Evolutionary conservation across 2,797 vertebrate genomes (phyloP), one percentile per base, ranked within the genome.

Genomic region (Periparus ater): DNA sequence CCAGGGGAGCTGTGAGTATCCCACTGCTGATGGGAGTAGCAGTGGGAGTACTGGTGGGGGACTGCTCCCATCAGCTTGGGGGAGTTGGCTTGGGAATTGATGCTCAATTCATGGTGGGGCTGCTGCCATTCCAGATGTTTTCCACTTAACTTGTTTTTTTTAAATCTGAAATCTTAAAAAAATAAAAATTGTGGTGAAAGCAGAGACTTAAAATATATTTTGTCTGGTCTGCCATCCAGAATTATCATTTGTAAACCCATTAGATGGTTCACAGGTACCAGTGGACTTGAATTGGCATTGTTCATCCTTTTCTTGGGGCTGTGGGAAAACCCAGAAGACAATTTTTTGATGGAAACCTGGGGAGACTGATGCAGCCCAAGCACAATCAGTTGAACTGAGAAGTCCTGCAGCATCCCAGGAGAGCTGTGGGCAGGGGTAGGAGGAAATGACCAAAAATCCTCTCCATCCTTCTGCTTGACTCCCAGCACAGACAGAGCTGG

Each of bases 41-140:
- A 51, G 26, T 78, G 42, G 51, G 27, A 47, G 13, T 32, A 13
- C 5, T 0, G 2, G 6, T 50, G 19, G 17, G 13, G 8, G 4
- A 26, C 50, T 45, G 1, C 27, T 65, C 26, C 38, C 34, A 5
- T 79, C 21, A 23, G 19, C 13, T 21, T 0, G 0, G 20, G 6
- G 38, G 5, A 51, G 3, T 3, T 83, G 38, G 13, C 9, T 58
- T 78, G 54, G 42, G 23, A n/a, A 44, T 73, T 60, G 26, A 6
- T 42, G 11, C 40, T 60, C 26, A 60, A 2, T 29, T 89, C 29
- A 19, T 23, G 8, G 7, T 4, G 5, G 32, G 45, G 27, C 17
- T 78, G 29, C 72, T 48, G 54, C 47, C 29, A 32, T 16, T 66
- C 8, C 19, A 38, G 13, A 2, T 3, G 11, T 66, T 79, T 88